Evolutionary conservation across 37 sponge, comb jelly and placozoan species (phyloP).

Genomic region (Cladorhizidae sp.): DNA sequence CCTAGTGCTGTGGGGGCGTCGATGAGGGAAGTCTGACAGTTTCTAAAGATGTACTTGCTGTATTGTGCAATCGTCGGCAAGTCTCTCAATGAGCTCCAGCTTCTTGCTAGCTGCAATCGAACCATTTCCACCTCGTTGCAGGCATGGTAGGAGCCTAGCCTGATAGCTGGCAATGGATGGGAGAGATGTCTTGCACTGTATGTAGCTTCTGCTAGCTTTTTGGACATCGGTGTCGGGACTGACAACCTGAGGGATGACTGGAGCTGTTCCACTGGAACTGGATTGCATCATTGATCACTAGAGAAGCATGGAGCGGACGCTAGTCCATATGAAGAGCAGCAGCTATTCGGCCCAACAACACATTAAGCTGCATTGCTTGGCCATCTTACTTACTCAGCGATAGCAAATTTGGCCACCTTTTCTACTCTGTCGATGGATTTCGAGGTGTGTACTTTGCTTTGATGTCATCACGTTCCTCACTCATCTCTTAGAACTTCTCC

Average conservation of each 20-base stretch:
- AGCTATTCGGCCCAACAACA: neutral
- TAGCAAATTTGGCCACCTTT: neutral
- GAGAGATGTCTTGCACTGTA: no score
- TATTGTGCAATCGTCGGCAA: conserved; percentile 3
- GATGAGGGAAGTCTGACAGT: conserved; percentile 18
- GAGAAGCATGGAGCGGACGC: neutral
- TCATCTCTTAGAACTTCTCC: neutral
- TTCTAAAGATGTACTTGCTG: neutral
- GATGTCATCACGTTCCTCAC: neutral
- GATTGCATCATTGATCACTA: neutral
- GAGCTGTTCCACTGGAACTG: neutral
- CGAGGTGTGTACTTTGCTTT: neutral
- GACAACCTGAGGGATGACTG: conserved; percentile 3
- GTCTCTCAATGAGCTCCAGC: neutral
- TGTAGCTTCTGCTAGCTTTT: no score
- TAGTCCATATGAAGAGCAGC: conserved; percentile 5
- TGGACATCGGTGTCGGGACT: neutral
- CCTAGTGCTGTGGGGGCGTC: conserved; percentile 4
- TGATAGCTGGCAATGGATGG: no score
- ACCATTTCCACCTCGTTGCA: neutral
- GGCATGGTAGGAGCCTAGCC: neutral
- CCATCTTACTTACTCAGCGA: neutral
- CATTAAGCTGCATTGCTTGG: no score
- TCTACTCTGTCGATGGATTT: neutral
- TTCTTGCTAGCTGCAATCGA: neutral